A percentile compares a stretch with the other conserved stretches of the same genome.
phyloP scores from a whole-genome alignment of 2,113 vertebrate species.

The Grammomys dolichurus region DNA sequence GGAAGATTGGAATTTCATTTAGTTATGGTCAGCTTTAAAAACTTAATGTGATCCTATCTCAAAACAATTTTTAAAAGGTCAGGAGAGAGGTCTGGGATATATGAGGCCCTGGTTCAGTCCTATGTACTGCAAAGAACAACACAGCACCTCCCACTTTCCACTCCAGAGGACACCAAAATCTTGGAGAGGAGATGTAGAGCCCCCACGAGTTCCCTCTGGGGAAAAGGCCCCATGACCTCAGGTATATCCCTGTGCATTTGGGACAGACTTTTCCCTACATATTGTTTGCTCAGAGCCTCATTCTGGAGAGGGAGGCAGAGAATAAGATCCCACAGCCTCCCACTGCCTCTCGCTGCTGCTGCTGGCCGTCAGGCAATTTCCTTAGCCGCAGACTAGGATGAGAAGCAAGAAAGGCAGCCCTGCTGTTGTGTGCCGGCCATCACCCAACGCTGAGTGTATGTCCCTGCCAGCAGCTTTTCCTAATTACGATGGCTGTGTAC shows the following conservation, averaged over 20 bases:
- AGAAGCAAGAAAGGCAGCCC: neutral
- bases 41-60: neutral
- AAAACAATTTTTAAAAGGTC: neutral
- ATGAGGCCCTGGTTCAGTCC: neutral
- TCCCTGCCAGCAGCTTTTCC: neutral
- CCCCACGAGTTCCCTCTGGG: neutral
- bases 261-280: neutral
- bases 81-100: neutral
- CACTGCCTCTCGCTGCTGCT: neutral
- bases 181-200: neutral
- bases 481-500: slow-evolving; percentile 67
- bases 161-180: neutral
- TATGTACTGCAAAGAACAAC: neutral
- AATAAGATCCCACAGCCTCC: neutral
- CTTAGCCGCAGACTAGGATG: neutral
- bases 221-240: neutral
- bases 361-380: neutral
- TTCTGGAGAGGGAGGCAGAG: neutral
- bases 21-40: neutral
- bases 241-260: too few relatives aligned
- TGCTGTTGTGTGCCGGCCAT: neutral
- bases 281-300: neutral
- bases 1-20: neutral
- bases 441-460: slow-evolving; percentile 13
- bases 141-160: neutral